Conservation (phyloP, 2,888 invertebrate species). For the Cremastinae sp. region DNA sequence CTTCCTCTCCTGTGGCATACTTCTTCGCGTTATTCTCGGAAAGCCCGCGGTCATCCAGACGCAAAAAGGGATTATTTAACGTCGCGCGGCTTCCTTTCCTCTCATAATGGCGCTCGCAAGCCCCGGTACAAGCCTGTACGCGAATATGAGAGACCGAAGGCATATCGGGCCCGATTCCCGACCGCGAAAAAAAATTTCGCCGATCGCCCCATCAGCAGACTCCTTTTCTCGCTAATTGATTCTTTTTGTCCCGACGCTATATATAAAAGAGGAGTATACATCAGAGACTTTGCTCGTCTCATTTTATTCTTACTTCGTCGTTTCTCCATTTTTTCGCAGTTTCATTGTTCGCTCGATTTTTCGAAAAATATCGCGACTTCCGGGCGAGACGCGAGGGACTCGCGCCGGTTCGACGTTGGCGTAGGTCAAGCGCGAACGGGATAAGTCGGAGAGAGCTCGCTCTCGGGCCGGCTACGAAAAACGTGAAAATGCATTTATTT, state of each 20-base stretch:
- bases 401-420: slow-evolving; percentile 61
- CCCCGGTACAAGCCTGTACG: background rate
- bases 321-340: too few species aligned
- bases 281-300: too few species aligned
- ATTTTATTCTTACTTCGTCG: too few species aligned
- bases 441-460: slow-evolving; percentile 14
- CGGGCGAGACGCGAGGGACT: slow-evolving; percentile 47
- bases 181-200: slow-evolving; percentile 18
- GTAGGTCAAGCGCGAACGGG: slow-evolving; percentile 62
- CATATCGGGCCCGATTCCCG: slow-evolving; percentile 4
- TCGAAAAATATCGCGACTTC: background rate
- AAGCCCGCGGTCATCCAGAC: slow-evolving; percentile 59
- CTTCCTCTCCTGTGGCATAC: slow-evolving; percentile 42
- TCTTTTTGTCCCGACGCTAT: too few species aligned
- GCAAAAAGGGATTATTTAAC: slow-evolving; percentile 62
- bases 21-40: slow-evolving; percentile 60
- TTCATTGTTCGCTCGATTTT: too few species aligned
- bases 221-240: slow-evolving; percentile 1
- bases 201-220: slow-evolving; percentile 10
- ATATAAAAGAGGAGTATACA: too few species aligned
- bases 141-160: slow-evolving; percentile 16
- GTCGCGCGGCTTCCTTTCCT: slow-evolving; percentile 51
- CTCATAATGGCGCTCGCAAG: slow-evolving; percentile 30
- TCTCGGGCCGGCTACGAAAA: slow-evolving; percentile 17
- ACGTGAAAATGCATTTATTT: background rate